Conservation (phyloP, 1,140 invertebrate species). For the Diabrotica virgifera region DNA sequence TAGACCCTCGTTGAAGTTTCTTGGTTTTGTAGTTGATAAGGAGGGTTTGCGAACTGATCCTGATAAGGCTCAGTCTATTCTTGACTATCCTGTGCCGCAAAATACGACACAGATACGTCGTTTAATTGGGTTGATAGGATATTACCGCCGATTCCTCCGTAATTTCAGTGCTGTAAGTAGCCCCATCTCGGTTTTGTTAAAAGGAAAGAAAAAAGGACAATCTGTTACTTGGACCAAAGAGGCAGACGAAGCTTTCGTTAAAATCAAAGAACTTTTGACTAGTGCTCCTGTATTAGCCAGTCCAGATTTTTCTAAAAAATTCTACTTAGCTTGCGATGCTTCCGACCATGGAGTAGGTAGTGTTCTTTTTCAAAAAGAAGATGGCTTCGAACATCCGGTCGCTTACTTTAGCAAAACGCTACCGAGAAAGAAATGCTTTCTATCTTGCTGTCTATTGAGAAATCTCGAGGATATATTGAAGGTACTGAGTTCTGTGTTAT, state of each 20-base stretch:
- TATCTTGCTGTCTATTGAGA: too few species aligned
- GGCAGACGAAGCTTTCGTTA: slow-evolving; percentile 20
- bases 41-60: slow-evolving; percentile 11
- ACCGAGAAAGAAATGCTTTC: too few species aligned
- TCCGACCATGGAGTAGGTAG: slow-evolving; percentile 32
- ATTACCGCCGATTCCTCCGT: slow-evolving; percentile 49
- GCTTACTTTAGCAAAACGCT: too few species aligned
- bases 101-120: slow-evolving; percentile 41
- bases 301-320: slow-evolving; percentile 32
- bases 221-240: too few species aligned
- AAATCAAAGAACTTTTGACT: slow-evolving; percentile 17
- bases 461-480: too few species aligned
- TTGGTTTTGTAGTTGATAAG: slow-evolving; percentile 17
- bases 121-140: slow-evolving; percentile 46
- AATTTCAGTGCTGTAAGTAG: slow-evolving; percentile 42
- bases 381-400: slow-evolving; percentile 46
- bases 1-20: too few species aligned
- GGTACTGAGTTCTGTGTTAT: too few species aligned
- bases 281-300: slow-evolving; percentile 33
- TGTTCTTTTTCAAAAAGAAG: slow-evolving; percentile 28
- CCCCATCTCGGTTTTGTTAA: slow-evolving; percentile 44
- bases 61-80: slow-evolving; percentile 32
- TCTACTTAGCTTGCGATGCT: slow-evolving; percentile 38
- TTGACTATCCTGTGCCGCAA: slow-evolving; percentile 38
- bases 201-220: slow-evolving; percentile 34